A percentile compares a stretch with the other conserved stretches of the same genome.
These are phyloP conservation scores for Lepilemur ruficaudatus DNA, from an alignment of 2,797 vertebrate genomes.

Conservation along the genomic window DNA sequence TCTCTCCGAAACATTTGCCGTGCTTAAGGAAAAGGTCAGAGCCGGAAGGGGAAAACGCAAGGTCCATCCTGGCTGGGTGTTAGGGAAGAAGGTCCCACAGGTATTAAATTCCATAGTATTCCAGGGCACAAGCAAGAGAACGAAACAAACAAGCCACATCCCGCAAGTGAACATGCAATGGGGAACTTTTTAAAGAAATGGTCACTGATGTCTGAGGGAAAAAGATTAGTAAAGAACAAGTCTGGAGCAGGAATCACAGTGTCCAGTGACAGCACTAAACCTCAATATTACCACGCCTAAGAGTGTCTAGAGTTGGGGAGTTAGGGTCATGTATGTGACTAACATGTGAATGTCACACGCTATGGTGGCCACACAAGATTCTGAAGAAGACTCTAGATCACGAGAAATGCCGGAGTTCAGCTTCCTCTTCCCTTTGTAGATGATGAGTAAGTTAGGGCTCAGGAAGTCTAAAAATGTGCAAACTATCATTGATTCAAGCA, in stretches of 20 bases:
- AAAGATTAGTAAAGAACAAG: rapidly evolving
- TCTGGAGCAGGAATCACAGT: rapidly evolving
- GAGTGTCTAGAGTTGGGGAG: rapidly evolving
- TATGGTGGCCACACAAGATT: rapidly evolving
- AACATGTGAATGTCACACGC: rapidly evolving
- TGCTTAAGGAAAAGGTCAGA: neutral
- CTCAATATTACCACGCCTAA: rapidly evolving
- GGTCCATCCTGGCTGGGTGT: rapidly evolving
- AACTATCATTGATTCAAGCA: neutral
- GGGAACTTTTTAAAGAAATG: neutral
- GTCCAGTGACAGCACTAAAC: neutral
- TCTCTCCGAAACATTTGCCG: neutral
- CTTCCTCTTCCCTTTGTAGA: rapidly evolving
- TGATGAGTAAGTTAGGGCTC: rapidly evolving
- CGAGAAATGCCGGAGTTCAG: rapidly evolving
- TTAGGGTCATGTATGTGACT: rapidly evolving
- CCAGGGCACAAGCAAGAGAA: rapidly evolving
- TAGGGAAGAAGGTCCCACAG: neutral
- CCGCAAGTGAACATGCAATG: rapidly evolving
- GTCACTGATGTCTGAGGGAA: no score
- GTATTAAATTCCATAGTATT: rapidly evolving
- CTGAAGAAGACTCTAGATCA: neutral
- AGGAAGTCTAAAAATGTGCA: neutral
- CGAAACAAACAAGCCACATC: no score
- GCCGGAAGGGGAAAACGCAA: neutral